Base-by-base conservation (phyloP, 2,113 vertebrate genomes). In the Xiphophorus maculatus region DNA sequence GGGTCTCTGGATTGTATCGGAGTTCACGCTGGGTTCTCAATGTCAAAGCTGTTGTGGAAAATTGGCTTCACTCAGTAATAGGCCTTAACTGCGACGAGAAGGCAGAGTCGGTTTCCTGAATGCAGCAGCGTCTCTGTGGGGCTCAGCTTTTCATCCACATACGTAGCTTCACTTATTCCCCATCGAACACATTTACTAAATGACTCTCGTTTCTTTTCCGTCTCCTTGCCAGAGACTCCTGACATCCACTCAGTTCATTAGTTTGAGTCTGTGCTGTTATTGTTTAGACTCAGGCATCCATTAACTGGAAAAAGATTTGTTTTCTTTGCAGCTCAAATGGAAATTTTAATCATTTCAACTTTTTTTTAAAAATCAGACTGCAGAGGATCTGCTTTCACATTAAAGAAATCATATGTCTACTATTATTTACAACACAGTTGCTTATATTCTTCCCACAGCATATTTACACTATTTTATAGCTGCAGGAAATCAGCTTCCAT, bases 31-130 rank as follows among this genome's bases (percentile, higher is more conserved):
- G 54, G 73, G 82, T 81, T 77, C 76, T 84, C 83, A 80, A 40
- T 81, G 88, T 79, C 83, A 73, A 65, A 73, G 78, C 85, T 77
- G 76, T 85, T 73, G 73, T 82, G 73, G 75, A 82, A 87, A 87
- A 87, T 85, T 81, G 81, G 78, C 54, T 85, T 79, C 73, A 62
- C 58, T 37, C 66, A 40, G 79, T 40, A 81, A 80, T 79, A 48
- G 72, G 44, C 66, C 78, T 79, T 75, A 76, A 77, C 74, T 75
- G 81, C 63, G 68, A 80, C 68, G 77, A 32, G 73, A 54, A 27
- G 65, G 64, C 51, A 44, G 67, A 77, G 44, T 1, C 29, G 8
- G 29, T 64, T 69, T 72, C 71, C 60, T 69, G 48, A 76, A 81
- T 71, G 71, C 84, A 77, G 72, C 66, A 73, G 77, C 71, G 71